Conservation (phyloP, 2,888 invertebrate genomes). For the Phortica okadai region DNA sequence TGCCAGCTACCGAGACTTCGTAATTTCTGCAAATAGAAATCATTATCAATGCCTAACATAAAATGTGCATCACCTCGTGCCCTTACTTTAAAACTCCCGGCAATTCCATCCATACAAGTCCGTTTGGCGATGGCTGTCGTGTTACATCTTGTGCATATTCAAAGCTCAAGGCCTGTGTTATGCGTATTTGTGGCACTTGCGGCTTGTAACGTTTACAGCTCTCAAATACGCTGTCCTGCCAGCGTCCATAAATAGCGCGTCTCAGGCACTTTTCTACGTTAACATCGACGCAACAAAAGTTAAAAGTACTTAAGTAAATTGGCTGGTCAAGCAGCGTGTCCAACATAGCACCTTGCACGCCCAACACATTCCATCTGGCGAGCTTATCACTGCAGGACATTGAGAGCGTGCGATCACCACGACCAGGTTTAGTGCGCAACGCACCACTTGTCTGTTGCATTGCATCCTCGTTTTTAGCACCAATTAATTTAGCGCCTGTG, state of each 20-base stretch:
- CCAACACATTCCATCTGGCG: constrained; percentile 90
- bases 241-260: constrained; percentile 78
- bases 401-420: constrained; percentile 91
- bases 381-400: constrained; percentile 97
- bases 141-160: constrained; percentile 74
- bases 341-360: constrained; percentile 89
- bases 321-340: constrained; percentile 82
- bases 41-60: background rate
- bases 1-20: constrained; percentile 87
- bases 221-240: constrained; percentile 46
- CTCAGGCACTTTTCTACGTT: constrained; percentile 77
- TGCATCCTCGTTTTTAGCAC: constrained; percentile 77
- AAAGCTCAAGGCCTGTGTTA: constrained; percentile 70
- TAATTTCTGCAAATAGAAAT: constrained; percentile 78
- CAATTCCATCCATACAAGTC: constrained; percentile 80
- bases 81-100: constrained; percentile 72
- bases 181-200: constrained; percentile 64
- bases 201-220: constrained; percentile 50
- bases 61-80: background rate
- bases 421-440: constrained; percentile 91
- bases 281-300: constrained; percentile 83
- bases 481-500: constrained; percentile 93
- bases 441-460: constrained; percentile 84
- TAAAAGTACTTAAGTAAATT: constrained; percentile 83
- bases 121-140: constrained; percentile 79